Base-by-base conservation (phyloP, 2,888 invertebrate genomes). In the Pasiphila rectangulata region DNA sequence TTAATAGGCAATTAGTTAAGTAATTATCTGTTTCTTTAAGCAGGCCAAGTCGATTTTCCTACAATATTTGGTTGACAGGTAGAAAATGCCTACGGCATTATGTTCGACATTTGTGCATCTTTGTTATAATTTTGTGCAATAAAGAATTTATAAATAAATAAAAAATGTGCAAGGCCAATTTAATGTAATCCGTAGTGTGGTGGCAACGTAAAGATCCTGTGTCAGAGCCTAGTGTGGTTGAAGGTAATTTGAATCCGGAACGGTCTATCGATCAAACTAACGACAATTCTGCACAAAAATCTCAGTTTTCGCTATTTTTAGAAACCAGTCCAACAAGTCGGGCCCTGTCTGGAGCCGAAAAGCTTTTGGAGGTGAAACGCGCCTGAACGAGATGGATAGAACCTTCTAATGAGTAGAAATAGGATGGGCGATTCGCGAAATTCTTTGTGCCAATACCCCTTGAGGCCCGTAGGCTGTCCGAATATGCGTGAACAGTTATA, bases 321-420 rank as follows among this genome's bases (percentile, higher is more conserved):
- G 83, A 86, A 84, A 87, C 87, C 79, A 66, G 86, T 83, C 72
- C 62, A 69, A 77, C 84, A 65, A 82, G 79, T 81, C 70, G 68
- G 72, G 72, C 67, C 74, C 73, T 69, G 83, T 83, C 83, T 84
- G 83, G 82, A 77, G 57, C 69, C 76, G 71, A 80, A 83, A 78
- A 82, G 74, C 82, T 62, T 82, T 71, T 86, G 75, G 84, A 87
- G 87, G 87, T 87, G 85, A 86, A 83, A 75, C 75, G 74, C 64
- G 86, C 63, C 59, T 59, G 83, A 87, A 81, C 55, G 86, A 85
- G 85, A 87, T 69, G 73, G 72, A 70, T 56, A 65, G 59, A 70
- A 58, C 51, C 57, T 57, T 66, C 53, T 72, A 72, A 75, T 73
- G 68, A 69, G 83, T 54, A 59, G 68, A 79, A 83, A 82, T 77